phyloP scores from a whole-genome alignment of 2,888 invertebrate species.

The Drosophila trichaetosa region DNA sequence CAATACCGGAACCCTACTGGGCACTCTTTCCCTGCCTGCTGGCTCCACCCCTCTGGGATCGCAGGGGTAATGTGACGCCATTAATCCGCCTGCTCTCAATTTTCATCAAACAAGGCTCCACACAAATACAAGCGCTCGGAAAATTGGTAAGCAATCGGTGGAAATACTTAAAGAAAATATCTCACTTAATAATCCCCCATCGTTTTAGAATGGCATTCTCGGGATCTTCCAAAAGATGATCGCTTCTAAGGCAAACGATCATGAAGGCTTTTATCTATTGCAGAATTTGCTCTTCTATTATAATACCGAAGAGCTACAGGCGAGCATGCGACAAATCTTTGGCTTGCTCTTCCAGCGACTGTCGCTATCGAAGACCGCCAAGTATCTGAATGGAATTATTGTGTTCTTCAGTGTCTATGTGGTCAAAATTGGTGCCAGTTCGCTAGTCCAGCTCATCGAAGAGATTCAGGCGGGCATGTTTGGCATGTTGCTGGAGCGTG shows the following conservation, averaged over 20 bases:
- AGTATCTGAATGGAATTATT: constrained; percentile 95
- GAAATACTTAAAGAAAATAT: constrained; percentile 5
- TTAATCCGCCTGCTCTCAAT: constrained; percentile 96
- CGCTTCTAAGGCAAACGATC: constrained; percentile 97
- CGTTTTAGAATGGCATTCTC: constrained; percentile 89
- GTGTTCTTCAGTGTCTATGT: constrained; percentile 96
- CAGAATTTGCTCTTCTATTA: constrained; percentile 94
- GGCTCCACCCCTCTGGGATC: constrained; percentile 96
- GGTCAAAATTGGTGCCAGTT: constrained; percentile 91
- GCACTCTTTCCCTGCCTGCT: constrained; percentile 95
- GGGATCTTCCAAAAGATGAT: constrained; percentile 99
- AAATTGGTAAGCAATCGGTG: constrained; percentile 88
- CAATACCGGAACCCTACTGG: constrained; percentile 93
- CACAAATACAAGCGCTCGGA: constrained; percentile 89
- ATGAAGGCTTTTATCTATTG: constrained; percentile 97
- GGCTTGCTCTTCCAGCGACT: constrained; percentile 96
- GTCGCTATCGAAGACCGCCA: constrained; percentile 96
- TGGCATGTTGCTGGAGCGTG: constrained; percentile 96
- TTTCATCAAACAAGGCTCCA: constrained; percentile 90
- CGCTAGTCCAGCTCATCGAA: constrained; percentile 92
- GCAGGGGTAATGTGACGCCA: constrained; percentile 96
- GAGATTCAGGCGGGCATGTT: constrained; percentile 96
- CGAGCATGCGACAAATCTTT: constrained; percentile 94
- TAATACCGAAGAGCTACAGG: constrained; percentile 90
- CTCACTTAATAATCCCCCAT: not conserved